Evolutionary conservation across 1,140 invertebrate genomes (phyloP), one percentile per base, ranked within the genome.

Genomic region (Microplitis mediator): DNA sequence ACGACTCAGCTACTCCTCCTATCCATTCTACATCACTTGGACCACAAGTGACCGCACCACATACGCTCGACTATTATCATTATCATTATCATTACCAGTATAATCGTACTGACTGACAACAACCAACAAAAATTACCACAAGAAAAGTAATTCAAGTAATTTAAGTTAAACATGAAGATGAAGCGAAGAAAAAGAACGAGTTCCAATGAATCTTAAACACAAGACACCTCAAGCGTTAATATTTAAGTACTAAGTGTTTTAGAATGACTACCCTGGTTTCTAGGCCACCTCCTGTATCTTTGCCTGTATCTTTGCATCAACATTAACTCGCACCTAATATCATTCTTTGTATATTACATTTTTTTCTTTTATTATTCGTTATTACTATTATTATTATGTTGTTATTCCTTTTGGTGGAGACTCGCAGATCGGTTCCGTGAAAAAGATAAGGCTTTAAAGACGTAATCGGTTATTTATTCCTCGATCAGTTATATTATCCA

Each of bases 31-130:
- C 75, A 74, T 76, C 78, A 74, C 74, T 78, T 68, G 78, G 77
- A 81, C 75, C 63, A 75, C 39, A 45, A 45, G 39, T 45, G 11
- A 45, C 39, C 39, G 11, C 23, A 23, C 23, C 23, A 23, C 77
- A 77, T 73, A 78, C 76, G 77, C 76, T 78, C 76, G 78, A 78
- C 82, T 79, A 82, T 82, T 81, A 78, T 79, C 81, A 82, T 84
- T 81, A 78, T 79, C 81, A 82, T 84, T 78, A 77, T 74, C 78
- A 78, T 79, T 78, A 73, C 76, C 76, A 78, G 77, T 78, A 75
- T 75, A 73, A 73, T 51, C 61, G 3, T 39, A 14, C 8, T 60
- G 14, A 35, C 16, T 23, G 63, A 50, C 63, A 13, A 60, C 69
- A 73, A 74, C 65, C 51, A 34, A 62, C 11, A 61, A 8, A 45